These are phyloP conservation scores for Amphibalanus amphitrite DNA, from an alignment of 1,140 invertebrate species.

Conservation along the genomic window DNA sequence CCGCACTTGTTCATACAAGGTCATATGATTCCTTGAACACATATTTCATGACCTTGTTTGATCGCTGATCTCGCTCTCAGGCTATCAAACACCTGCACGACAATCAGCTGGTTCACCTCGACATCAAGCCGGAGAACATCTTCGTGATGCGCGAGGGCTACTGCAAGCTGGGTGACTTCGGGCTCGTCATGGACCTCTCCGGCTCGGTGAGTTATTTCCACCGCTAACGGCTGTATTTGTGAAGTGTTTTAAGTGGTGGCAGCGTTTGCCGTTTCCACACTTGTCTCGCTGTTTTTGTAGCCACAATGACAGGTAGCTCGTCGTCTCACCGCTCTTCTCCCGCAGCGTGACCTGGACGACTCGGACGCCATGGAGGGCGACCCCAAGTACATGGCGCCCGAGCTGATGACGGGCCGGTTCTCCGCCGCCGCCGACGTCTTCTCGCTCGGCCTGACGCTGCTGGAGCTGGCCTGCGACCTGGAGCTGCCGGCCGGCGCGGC, in stretches of 20 bases:
- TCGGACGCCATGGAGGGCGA: slow-evolving; percentile 47
- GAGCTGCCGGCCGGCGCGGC: slow-evolving; percentile 46
- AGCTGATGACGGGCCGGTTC: slow-evolving; percentile 38
- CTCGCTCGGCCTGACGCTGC: slow-evolving; percentile 50
- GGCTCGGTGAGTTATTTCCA: slow-evolving; percentile 28
- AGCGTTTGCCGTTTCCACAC: background rate
- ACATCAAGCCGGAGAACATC: slow-evolving; percentile 61
- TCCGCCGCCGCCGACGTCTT: slow-evolving; percentile 39
- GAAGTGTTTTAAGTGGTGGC: background rate
- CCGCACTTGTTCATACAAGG: no score
- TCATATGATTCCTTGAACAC: no score
- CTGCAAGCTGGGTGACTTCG: slow-evolving; percentile 58
- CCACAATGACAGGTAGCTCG: no score
- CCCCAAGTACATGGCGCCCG: slow-evolving; percentile 52
- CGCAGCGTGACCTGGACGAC: slow-evolving; percentile 26
- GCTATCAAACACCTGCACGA: slow-evolving; percentile 47
- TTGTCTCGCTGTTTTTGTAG: background rate
- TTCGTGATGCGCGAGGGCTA: slow-evolving; percentile 48
- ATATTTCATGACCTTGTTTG: background rate
- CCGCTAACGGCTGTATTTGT: background rate
- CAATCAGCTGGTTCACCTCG: slow-evolving; percentile 47
- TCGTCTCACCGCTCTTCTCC: slow-evolving; percentile 13
- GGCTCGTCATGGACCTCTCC: slow-evolving; percentile 44
- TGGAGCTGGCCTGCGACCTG: slow-evolving; percentile 51
- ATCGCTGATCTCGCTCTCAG: slow-evolving; percentile 18